Conservation (phyloP, 2,113 vertebrate species). For the Tretioscincus oriximinensis region DNA sequence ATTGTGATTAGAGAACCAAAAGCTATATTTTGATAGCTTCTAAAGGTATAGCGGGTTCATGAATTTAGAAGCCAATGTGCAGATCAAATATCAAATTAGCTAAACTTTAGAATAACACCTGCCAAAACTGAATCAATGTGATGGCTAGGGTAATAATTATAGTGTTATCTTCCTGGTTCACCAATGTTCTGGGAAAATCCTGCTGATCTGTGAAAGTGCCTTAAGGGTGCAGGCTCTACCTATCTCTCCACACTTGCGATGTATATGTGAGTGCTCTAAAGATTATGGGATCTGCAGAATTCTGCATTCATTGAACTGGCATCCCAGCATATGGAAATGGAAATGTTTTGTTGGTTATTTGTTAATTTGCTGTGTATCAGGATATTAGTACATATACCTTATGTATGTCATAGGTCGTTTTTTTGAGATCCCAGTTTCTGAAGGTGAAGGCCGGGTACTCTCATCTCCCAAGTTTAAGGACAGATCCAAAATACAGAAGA, state of each 20-base stretch:
- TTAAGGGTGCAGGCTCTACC: too few relatives aligned
- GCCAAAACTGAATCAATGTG: neutral
- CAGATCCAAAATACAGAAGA: neutral
- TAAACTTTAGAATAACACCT: neutral
- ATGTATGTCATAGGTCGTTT: neutral
- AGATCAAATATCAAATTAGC: neutral
- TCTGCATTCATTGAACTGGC: too few relatives aligned
- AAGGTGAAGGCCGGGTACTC: neutral
- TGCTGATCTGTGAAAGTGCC: too few relatives aligned
- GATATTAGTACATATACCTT: neutral
- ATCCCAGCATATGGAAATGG: neutral
- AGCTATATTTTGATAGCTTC: neutral
- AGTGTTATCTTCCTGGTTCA: too few relatives aligned
- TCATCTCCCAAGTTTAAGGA: neutral
- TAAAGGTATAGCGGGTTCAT: neutral
- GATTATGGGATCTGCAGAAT: too few relatives aligned
- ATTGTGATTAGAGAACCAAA: neutral
- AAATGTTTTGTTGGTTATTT: constrained; percentile 16
- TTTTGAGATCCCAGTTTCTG: neutral
- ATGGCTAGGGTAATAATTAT: too few relatives aligned
- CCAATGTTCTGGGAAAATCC: too few relatives aligned
- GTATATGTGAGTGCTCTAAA: too few relatives aligned
- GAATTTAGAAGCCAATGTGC: neutral
- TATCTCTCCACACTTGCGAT: too few relatives aligned
- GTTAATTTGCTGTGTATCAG: neutral